A percentile compares a stretch with the other conserved stretches of the same genome.
Conservation (phyloP, 35 echinoderm and acorn worm species). For the Ophioderma brevispina region DNA sequence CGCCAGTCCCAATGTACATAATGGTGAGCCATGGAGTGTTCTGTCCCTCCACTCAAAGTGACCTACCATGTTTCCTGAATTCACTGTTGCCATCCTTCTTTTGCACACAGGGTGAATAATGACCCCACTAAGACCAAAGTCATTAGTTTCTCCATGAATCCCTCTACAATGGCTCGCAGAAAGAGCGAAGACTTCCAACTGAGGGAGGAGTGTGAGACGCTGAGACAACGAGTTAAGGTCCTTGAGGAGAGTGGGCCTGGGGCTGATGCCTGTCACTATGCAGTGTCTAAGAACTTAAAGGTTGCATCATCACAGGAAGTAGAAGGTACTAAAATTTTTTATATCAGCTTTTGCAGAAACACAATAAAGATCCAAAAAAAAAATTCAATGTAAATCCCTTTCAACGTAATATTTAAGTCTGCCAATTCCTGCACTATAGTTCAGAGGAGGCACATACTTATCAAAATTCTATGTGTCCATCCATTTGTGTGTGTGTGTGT, state of each 20-base stretch:
- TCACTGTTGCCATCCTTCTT: too few relatives aligned
- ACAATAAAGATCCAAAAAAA: too few relatives aligned
- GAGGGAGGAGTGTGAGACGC: slow-evolving; percentile 65
- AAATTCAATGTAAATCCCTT: too few relatives aligned
- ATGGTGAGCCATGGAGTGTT: background rate
- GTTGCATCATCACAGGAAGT: slow-evolving; percentile 64
- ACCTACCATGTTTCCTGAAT: background rate
- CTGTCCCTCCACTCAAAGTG: background rate
- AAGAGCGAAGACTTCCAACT: slow-evolving; percentile 41
- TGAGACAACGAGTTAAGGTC: slow-evolving; percentile 74
- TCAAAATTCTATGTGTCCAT: too few relatives aligned
- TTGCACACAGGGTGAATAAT: slow-evolving; percentile 84
- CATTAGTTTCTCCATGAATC: slow-evolving; percentile 74
- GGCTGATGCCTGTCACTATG: slow-evolving; percentile 4
- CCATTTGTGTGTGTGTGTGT: too few relatives aligned
- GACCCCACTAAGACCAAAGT: slow-evolving; percentile 90
- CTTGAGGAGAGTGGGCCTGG: slow-evolving; percentile 52
- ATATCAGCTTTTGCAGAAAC: too few relatives aligned
- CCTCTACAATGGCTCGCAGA: slow-evolving; percentile 51
- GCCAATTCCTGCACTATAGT: too few relatives aligned
- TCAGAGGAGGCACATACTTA: too few relatives aligned
- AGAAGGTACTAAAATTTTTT: too few relatives aligned
- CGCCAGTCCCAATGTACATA: background rate
- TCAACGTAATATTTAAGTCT: too few relatives aligned
- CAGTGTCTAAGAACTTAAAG: slow-evolving; percentile 32